Evolutionary conservation across 2,888 invertebrate genomes (phyloP).

Genomic region (Caenorhabditis becei): DNA sequence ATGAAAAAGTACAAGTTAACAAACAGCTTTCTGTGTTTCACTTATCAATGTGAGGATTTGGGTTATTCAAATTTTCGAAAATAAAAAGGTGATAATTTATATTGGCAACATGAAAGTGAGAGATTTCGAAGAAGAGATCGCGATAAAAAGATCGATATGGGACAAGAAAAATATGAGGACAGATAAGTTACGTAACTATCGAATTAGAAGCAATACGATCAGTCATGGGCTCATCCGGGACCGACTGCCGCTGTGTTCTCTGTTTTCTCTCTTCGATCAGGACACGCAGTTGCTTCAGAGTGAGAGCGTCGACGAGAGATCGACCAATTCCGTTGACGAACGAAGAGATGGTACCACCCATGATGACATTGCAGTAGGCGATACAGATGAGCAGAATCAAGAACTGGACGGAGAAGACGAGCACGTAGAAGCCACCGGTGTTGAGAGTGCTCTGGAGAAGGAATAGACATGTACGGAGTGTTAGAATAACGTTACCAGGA

Average conservation of each 20-base stretch:
- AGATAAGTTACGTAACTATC: slow-evolving; percentile 7
- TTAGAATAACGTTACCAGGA: slow-evolving; percentile 54
- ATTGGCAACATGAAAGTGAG: neutral
- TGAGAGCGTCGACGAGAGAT: slow-evolving; percentile 34
- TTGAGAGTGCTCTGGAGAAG: slow-evolving; percentile 60
- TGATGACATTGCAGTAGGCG: slow-evolving; percentile 67
- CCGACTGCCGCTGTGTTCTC: slow-evolving; percentile 24
- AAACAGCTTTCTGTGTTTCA: neutral
- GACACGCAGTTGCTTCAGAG: slow-evolving; percentile 30
- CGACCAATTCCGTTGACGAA: slow-evolving; percentile 43
- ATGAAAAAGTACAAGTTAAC: no score
- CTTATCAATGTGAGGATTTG: neutral
- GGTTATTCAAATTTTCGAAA: neutral
- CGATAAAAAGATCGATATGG: slow-evolving; percentile 6
- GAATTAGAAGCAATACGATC: slow-evolving; percentile 23
- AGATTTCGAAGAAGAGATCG: neutral
- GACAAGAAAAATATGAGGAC: slow-evolving; percentile 15
- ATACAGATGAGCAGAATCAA: slow-evolving; percentile 64
- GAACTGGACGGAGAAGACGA: slow-evolving; percentile 63
- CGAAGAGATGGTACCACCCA: slow-evolving; percentile 60
- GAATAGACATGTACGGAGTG: neutral
- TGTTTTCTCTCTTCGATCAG: slow-evolving; percentile 20
- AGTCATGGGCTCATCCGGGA: slow-evolving; percentile 54
- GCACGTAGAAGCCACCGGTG: slow-evolving; percentile 51
- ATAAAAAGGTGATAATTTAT: neutral